A percentile compares a stretch with the other conserved stretches of the same genome.
phyloP scores from a whole-genome alignment of 2,113 vertebrate genomes.

The Rattus norvegicus region GRCr8 NC_086024.1:25917501-25918000 shows the following conservation, averaged over 20 bases:
- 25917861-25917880: conserved; percentile 40
- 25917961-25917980: neutral
- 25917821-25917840: neutral
- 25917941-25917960: neutral
- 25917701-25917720: neutral
- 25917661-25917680: neutral
- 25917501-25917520: neutral
- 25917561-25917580: neutral
- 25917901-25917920: neutral
- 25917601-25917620: neutral
- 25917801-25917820: conserved; percentile 1
- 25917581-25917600: neutral
- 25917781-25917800: neutral
- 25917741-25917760: neutral
- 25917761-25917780: neutral
- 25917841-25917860: neutral
- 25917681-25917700: neutral
- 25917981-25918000: conserved; percentile 10
- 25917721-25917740: neutral
- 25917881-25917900: neutral
- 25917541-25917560: neutral
- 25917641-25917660: neutral
- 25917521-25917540: neutral
- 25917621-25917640: neutral
- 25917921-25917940: neutral